Evolutionary conservation across 2,113 vertebrate genomes (phyloP).

Genomic region (Hyla sarda): DNA sequence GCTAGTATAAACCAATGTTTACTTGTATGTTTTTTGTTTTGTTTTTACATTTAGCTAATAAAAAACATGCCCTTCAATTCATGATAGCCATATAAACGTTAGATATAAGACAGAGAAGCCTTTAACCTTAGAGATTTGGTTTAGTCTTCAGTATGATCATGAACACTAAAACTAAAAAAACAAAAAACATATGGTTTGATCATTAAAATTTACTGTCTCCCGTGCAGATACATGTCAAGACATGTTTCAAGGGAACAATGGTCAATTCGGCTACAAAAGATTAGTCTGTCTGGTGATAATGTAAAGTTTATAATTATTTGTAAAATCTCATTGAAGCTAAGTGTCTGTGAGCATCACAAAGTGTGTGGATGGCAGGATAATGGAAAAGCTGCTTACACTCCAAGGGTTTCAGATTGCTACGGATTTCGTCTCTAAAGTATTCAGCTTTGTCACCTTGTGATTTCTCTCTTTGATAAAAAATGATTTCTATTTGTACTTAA

Average conservation of each 20-base stretch:
- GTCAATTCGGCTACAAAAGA: not conserved
- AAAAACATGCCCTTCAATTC: not conserved
- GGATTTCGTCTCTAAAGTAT: constrained; percentile 54
- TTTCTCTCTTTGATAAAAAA: constrained; percentile 58
- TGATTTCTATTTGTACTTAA: constrained; percentile 56
- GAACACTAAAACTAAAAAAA: not conserved
- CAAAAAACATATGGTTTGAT: not conserved
- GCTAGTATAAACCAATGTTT: not conserved
- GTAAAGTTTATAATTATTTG: constrained; percentile 41
- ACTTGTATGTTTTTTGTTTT: not conserved
- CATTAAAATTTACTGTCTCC: not conserved
- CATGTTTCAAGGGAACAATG: not conserved
- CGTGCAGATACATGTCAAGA: constrained; percentile 1
- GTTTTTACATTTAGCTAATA: not conserved
- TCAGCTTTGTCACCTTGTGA: constrained; percentile 53
- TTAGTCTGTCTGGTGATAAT: constrained; percentile 13
- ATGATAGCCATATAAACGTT: not conserved
- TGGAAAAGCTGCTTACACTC: constrained; percentile 55
- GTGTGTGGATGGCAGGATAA: constrained; percentile 34
- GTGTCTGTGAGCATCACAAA: constrained; percentile 28
- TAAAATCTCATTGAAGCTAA: constrained; percentile 30
- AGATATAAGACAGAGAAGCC: not conserved
- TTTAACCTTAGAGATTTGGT: not conserved
- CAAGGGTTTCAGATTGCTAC: constrained; percentile 20
- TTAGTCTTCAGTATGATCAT: not conserved